phyloP scores from a whole-genome alignment of 2,113 vertebrate species.

The Cyprinus carpio region DNA sequence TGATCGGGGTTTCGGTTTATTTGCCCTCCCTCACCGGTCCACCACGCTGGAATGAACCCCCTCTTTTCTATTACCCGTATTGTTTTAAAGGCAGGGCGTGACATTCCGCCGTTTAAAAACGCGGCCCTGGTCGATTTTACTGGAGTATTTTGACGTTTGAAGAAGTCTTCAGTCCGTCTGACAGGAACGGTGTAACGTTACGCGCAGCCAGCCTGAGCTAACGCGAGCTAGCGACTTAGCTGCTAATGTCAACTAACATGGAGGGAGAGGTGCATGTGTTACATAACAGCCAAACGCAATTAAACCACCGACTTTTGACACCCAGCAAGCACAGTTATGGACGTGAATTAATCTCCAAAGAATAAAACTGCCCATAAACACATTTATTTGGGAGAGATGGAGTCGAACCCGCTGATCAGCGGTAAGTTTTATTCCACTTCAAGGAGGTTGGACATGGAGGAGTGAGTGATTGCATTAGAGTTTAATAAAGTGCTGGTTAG shows the following conservation, averaged over 20 bases:
- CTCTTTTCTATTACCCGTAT: neutral
- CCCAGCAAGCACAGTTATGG: slow-evolving; percentile 50
- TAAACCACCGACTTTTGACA: slow-evolving; percentile 69
- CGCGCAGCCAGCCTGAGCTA: slow-evolving; percentile 34
- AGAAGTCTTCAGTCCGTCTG: slow-evolving; percentile 24
- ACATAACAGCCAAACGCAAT: slow-evolving; percentile 61
- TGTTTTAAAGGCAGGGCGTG: neutral
- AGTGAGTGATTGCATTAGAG: neutral
- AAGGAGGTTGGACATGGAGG: neutral
- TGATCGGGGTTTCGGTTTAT: slow-evolving; percentile 19
- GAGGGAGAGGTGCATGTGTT: slow-evolving; percentile 65
- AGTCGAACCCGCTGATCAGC: slow-evolving; percentile 73
- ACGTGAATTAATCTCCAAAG: slow-evolving; percentile 34
- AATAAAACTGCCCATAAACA: slow-evolving; percentile 12
- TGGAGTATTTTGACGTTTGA: slow-evolving; percentile 31
- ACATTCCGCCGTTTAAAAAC: neutral
- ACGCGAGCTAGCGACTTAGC: slow-evolving; percentile 46
- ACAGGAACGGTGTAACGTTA: neutral
- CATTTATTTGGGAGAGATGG: slow-evolving; percentile 64
- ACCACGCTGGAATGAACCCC: neutral
- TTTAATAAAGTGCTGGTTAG: neutral
- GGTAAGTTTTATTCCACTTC: slow-evolving; percentile 65
- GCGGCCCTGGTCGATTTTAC: neutral
- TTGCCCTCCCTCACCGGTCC: neutral
- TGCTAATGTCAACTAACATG: slow-evolving; percentile 66